phyloP scores from a whole-genome alignment of 2,113 vertebrate genomes.

The Clarias batrachus region DNA sequence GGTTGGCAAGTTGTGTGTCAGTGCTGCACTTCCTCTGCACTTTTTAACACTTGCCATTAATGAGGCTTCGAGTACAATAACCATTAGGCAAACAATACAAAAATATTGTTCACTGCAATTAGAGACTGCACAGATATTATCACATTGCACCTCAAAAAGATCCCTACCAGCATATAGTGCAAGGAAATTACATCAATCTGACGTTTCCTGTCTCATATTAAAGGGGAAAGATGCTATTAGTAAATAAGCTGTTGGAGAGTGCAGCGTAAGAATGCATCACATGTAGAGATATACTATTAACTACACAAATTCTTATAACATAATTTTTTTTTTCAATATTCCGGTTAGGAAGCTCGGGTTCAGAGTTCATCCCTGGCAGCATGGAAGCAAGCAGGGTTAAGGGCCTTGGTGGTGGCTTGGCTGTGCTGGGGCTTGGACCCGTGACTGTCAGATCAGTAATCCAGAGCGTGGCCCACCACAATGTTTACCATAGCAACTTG shows the following conservation, averaged over 20 bases:
- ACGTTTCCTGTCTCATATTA: constrained; percentile 62
- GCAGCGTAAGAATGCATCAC: background rate
- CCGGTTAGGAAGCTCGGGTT: no score
- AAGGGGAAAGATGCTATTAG: constrained; percentile 49
- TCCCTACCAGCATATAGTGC: constrained; percentile 53
- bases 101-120: constrained; percentile 66
- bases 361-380: no score
- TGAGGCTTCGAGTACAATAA: constrained; percentile 53
- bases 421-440: no score
- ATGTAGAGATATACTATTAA: background rate
- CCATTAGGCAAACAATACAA: constrained; percentile 63
- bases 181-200: constrained; percentile 18
- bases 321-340: no score
- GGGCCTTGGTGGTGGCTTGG: no score
- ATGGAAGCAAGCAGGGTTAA: no score
- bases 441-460: no score
- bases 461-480: no score
- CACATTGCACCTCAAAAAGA: constrained; percentile 45
- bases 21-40: constrained; percentile 17
- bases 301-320: no score
- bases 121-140: constrained; percentile 62
- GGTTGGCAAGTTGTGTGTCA: constrained; percentile 4
- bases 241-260: constrained; percentile 53
- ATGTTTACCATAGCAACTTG: no score
- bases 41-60: constrained; percentile 41